Base-by-base conservation (phyloP, 2,888 invertebrate species). In the Argyra leucocephala region DNA sequence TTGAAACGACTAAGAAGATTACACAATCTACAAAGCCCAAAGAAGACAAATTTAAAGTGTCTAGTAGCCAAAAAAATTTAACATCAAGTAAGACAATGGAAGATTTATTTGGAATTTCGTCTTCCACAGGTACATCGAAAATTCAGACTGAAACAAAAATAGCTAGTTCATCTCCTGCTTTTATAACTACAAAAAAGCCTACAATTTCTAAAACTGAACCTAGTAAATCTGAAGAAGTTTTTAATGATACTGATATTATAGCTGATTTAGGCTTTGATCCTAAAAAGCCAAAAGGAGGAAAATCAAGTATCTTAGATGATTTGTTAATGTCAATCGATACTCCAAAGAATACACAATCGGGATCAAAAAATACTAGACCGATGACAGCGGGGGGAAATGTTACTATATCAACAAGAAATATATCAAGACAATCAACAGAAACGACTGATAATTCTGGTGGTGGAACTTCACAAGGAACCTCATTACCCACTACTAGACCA, bases 1-100 rank as follows among this genome's bases (percentile, higher is more conserved):
- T 88, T 72, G 87, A 87, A 70, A 85, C 62, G 15, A 69, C 72
- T 7, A 69, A 66, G 58, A 68, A 68, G 15, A 69, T 71, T 7
- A 69, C 66, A 58, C 68, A 68, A 62, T 57, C 48, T 4, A 61
- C 64, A 24, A 61, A 61, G 31, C 4, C 24, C 12, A 60, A 24
- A 31, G 31, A 21, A 73, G 4, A 61, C 67, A 0, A 62, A 24
- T 61, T 37, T 37, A 57, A 23, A 15, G 26, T 3, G 9, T 24
- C 62, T 18, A n/a, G 57, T n/a, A 22, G 37, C 1, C 48, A 21
- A 61, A 63, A 60, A 22, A 48, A 62, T 64, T 62, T 69, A 68
- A 5, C 67, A 24, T 62, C 69, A 0, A 75, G 74, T 62, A 71
- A 71, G 18, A 78, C 76, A 66, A 70, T 78, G 36, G 78, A 78